Evolutionary conservation across 2,113 vertebrate genomes (phyloP), one percentile per base, ranked within the genome.

Genomic region (Gorilla gorilla): DNA sequence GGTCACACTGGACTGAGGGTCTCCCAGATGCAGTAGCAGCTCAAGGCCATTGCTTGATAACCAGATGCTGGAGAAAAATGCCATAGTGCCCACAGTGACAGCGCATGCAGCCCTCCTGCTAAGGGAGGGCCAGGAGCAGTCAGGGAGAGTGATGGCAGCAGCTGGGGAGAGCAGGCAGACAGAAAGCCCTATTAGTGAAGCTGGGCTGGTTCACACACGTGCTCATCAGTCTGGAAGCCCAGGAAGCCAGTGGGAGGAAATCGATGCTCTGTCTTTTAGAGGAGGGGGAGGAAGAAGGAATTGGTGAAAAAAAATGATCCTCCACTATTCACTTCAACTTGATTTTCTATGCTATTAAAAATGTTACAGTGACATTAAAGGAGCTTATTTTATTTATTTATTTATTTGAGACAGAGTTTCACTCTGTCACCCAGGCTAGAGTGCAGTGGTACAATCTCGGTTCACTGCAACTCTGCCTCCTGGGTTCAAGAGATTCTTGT

Each of bases 31-130:
- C 5, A 0, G 22, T 5, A 10, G 2, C 17, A 88, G 89, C 45
- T 68, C 72, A 43, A 10, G 55, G 57, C 48, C 61, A 20, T 70
- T 17, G 2, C 1, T 8, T 32, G 50, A 70, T 81, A 83, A 76
- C 22, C 9, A 8, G 45, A 84, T 45, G 27, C 0, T 3, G n/a
- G 89, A 92, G 78, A 57, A 64, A 25, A 76, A 92, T 48, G 80
- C 45, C 0, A 0, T 5, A 1, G 85, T 0, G 3, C 88, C 57
- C 40, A 35, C 7, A 20, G 72, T 22, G 61, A 14, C 23, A n/a
- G 76, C 25, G 25, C 70, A 20, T 6, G 3, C 13, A 32, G 76
- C 66, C 25, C 4, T 17, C 61, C 57, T 10, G 5, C 79, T 0
- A 6, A 66, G 45, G 32, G 10, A 27, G 66, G 79, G 59, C 50